Conservation (phyloP, 2,113 vertebrate species). For the Typhlomys cinereus region DNA sequence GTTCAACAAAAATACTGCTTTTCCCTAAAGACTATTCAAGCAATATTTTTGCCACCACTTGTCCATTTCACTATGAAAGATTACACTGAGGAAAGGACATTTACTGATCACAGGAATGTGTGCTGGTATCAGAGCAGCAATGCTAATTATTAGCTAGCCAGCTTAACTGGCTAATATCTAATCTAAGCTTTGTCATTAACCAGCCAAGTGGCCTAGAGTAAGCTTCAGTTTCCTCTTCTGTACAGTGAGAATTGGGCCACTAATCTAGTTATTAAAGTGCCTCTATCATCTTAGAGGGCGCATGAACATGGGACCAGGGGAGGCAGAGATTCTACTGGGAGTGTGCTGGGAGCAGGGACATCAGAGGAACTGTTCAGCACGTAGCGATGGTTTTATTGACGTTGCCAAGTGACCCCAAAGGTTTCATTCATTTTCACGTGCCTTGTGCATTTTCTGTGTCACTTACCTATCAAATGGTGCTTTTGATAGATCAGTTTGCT, state of each 20-base stretch:
- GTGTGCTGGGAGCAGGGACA: neutral
- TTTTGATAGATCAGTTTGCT: constrained; percentile 48
- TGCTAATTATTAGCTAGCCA: constrained; percentile 49
- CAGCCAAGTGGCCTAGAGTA: constrained; percentile 28
- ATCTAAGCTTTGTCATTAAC: constrained; percentile 54
- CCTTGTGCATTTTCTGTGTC: constrained; percentile 31
- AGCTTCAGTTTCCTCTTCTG: constrained; percentile 55
- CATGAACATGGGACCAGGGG: neutral
- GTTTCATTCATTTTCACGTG: constrained; percentile 39
- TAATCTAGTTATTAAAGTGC: constrained; percentile 34
- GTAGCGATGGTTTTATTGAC: neutral
- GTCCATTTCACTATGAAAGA: neutral
- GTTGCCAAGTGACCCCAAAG: neutral
- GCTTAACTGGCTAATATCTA: constrained; percentile 51
- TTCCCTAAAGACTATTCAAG: neutral
- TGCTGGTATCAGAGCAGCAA: neutral
- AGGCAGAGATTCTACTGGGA: neutral
- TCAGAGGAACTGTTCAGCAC: constrained; percentile 2
- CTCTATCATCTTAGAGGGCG: constrained; percentile 40
- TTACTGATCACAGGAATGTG: constrained; percentile 17
- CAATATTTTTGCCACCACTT: neutral
- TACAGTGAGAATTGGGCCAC: constrained; percentile 36
- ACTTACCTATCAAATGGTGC: constrained; percentile 9
- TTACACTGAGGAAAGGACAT: constrained; percentile 1
- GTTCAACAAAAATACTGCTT: constrained; percentile 5